Conservation (phyloP, 2,113 vertebrate genomes). For the Prinia subflava region DNA sequence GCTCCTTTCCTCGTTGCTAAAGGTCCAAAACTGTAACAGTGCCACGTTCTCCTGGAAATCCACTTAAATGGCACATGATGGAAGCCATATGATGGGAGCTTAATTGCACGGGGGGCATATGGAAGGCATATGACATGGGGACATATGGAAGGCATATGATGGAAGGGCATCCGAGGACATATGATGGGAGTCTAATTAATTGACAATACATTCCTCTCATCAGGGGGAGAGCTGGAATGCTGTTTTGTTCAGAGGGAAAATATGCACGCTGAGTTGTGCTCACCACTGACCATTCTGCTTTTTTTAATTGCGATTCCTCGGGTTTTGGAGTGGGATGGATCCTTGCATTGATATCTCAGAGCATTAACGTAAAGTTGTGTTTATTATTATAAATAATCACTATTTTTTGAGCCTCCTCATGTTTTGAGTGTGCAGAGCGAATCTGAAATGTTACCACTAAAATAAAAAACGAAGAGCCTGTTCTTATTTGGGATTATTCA, state of each 20-base stretch:
- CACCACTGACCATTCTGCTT: conserved; percentile 8
- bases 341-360: neutral
- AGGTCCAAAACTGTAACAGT: conserved; percentile 49
- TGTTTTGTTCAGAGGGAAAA: conserved; percentile 54
- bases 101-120: conserved; percentile 68
- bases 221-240: conserved; percentile 62
- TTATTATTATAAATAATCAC: neutral
- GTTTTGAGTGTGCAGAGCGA: neutral
- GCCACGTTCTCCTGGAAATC: conserved; percentile 61
- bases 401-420: neutral
- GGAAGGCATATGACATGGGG: conserved; percentile 66
- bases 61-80: conserved; percentile 64
- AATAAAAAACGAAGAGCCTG: neutral
- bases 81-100: conserved; percentile 66
- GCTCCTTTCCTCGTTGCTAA: neutral
- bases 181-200: conserved; percentile 69
- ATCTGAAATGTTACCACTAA: neutral
- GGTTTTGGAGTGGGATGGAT: neutral
- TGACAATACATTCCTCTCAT: conserved; percentile 62
- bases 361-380: neutral
- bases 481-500: neutral
- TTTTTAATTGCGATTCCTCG: neutral
- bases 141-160: conserved; percentile 71
- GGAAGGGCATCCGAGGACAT: conserved; percentile 67
- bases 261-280: conserved; percentile 14